Base-by-base conservation (phyloP, 2,797 vertebrate species). In the Catostomus latipinnis region DNA sequence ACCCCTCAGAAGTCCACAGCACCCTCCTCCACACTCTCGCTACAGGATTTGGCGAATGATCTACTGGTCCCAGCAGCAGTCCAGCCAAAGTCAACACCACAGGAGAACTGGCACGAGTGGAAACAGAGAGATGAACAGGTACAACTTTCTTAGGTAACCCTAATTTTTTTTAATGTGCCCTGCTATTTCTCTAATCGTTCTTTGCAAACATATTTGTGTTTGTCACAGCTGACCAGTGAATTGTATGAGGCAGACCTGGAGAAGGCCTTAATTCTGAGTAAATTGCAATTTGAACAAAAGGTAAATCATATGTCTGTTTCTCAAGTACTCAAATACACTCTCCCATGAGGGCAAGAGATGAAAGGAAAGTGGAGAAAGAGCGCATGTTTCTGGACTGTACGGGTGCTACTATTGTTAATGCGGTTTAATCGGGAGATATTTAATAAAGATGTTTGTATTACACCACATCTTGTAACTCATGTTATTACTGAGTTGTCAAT, bases 201-300 rank as follows among this genome's bases (percentile, higher is more conserved):
- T 34, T 34, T 34, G 2, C 34, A 34, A 66, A 76, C 45, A 66
- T 53, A 69, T 78, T 53, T 70, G 63, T 71, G 8, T 66, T 34
- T 34, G 61, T 80, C 86, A 77, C 83, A 98, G 97, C 91, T 98
- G 84, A 97, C 97, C 80, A 94, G 93, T 87, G 96, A 98, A 87
- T 91, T 98, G 84, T 98, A 96, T 88, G 96, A 98, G 90, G 96
- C 96, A 13, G 97, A 98, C 89, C 92, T 98, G 90, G 96, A 98
- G 90, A 97, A 98, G 86, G 96, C 97, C 22, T 89, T 98, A 83
- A 96, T 98, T 81, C 88, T 97, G 67, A 98, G 97, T 91, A 97
- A 97, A 92, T 89, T 97, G 86, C 96, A 98, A 81, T 97, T 93
- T 62, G 96, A 98, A 86, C 93, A 98, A 34, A 34, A 34, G 34